Conservation (phyloP, 2,113 vertebrate species). For the Corythornis madagascariensis region DNA sequence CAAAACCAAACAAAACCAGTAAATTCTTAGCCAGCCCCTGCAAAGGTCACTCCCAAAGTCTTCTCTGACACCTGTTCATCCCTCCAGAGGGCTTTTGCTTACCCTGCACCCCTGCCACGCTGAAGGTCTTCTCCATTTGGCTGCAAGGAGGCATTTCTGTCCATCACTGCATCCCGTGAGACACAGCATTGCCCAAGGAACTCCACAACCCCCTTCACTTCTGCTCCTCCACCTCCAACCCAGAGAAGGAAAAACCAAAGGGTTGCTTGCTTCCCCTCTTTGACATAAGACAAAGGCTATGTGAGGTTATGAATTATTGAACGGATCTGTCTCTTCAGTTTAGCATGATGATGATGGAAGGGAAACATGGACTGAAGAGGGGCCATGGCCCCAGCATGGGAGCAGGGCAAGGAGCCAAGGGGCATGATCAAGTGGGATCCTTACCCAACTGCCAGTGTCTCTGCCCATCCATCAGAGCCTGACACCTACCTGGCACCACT, state of each 20-base stretch:
- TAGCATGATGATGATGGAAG: neutral
- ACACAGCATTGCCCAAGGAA: neutral
- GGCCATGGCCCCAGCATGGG: rapidly evolving
- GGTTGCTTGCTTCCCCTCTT: neutral
- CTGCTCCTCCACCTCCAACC: neutral
- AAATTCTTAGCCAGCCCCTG: neutral
- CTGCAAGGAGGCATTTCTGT: neutral
- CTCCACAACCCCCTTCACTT: neutral
- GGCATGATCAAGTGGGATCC: neutral
- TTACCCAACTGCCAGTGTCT: neutral
- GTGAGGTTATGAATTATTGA: conserved; percentile 11
- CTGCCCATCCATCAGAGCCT: neutral
- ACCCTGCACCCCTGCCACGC: rapidly evolving
- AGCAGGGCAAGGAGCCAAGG: neutral
- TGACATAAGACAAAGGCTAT: neutral
- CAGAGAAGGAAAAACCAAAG: neutral
- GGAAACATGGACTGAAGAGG: neutral
- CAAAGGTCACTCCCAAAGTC: neutral
- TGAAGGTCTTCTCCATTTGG: neutral
- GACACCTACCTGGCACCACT: neutral
- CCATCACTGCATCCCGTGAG: neutral
- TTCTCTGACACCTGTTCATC: rapidly evolving
- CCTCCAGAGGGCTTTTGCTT: neutral
- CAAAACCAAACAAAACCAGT: neutral
- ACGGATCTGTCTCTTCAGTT: neutral